phyloP scores from a whole-genome alignment of 2,797 vertebrate species.

The Macropus fuliginosus region DNA sequence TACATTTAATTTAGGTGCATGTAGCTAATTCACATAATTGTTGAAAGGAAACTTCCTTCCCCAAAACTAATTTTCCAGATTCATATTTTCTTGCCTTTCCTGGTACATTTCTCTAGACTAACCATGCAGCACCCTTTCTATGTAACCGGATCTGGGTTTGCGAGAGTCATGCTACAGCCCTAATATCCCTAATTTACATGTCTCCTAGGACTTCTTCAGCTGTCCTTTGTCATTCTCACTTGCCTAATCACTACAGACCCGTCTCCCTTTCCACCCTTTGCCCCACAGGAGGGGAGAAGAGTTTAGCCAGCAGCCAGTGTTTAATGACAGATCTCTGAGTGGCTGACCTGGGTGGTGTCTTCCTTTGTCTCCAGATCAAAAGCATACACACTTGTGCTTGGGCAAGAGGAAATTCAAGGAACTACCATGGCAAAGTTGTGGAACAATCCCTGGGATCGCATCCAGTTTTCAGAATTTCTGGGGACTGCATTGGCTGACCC shows the following conservation, averaged over 20 bases:
- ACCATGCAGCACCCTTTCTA: not conserved
- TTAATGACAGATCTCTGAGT: not conserved
- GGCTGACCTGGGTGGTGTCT: constrained; percentile 5
- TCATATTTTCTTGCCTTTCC: not conserved
- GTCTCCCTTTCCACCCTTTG: constrained; percentile 6
- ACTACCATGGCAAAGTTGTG: accelerated
- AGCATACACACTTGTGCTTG: not conserved
- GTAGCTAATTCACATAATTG: not conserved
- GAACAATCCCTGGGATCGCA: not conserved
- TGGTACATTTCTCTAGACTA: not conserved
- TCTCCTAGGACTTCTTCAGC: constrained; percentile 68
- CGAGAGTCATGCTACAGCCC: not conserved
- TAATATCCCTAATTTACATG: constrained; percentile 57
- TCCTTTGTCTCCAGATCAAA: not conserved
- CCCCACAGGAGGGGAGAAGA: not conserved
- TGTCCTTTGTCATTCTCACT: constrained; percentile 67
- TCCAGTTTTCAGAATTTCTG: not conserved
- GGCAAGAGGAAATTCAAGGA: not conserved
- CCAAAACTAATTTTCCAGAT: not conserved
- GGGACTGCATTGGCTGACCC: constrained; percentile 5
- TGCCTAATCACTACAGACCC: constrained; percentile 65
- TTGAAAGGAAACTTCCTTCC: not conserved
- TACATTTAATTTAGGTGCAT: not conserved
- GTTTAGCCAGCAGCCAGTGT: not conserved
- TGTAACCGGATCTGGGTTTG: not conserved